Evolutionary conservation across 2,888 invertebrate genomes (phyloP).

Genomic region (Lepidonotus clava): DNA sequence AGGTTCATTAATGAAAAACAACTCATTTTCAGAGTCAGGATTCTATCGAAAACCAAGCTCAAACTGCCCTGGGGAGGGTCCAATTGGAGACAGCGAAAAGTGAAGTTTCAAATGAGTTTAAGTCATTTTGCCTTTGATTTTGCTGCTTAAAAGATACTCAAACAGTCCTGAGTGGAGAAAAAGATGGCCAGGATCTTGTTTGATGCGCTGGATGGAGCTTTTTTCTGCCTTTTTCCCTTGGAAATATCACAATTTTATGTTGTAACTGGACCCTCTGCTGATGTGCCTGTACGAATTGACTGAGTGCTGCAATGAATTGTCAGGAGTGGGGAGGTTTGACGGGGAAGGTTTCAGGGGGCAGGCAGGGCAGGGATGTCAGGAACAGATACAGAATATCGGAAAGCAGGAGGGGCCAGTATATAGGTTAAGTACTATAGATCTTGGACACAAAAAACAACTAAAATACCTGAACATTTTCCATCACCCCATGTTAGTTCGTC

Average conservation of each 20-base stretch:
- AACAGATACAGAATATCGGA: no score
- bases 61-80: neutral
- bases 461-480: no score
- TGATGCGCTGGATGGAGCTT: neutral
- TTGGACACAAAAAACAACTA: no score
- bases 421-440: no score
- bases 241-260: conserved; percentile 28
- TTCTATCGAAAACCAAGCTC: neutral
- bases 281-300: conserved; percentile 11
- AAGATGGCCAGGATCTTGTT: neutral
- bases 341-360: no score
- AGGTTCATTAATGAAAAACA: neutral
- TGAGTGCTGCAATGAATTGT: neutral
- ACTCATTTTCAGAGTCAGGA: neutral
- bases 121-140: conserved; percentile 13
- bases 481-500: no score
- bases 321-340: no score
- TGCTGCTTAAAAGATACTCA: neutral
- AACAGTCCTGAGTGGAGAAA: neutral
- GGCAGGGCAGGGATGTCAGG: no score
- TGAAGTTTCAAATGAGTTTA: conserved; percentile 27
- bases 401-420: no score
- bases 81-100: conserved; percentile 11
- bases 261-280: conserved; percentile 9
- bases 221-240: neutral